Conservation (phyloP, 2,888 invertebrate genomes). For the Diarsia rubi region DNA sequence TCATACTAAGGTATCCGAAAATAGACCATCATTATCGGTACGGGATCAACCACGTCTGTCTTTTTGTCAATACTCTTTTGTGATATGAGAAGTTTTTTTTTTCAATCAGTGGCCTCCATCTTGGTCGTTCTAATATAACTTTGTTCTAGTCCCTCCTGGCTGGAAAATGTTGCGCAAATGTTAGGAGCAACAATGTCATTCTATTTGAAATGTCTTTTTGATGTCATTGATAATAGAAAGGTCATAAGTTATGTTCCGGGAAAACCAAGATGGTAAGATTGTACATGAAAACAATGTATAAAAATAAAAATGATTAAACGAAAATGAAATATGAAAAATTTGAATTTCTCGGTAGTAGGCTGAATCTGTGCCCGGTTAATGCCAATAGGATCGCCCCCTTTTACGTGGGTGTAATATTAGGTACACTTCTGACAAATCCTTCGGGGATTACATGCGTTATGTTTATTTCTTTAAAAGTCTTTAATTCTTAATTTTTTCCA, state of each 20-base stretch:
- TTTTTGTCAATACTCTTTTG: constrained; percentile 78
- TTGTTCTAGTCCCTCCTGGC: constrained; percentile 59
- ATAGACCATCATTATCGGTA: constrained; percentile 79
- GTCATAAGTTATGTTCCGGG: constrained; percentile 16
- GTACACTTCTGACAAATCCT: no score
- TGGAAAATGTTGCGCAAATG: constrained; percentile 66
- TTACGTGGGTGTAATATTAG: no score
- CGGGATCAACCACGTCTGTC: constrained; percentile 75
- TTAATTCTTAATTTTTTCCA: no score
- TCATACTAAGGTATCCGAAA: constrained; percentile 76
- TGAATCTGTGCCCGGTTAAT: no score
- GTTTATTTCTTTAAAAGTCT: no score
- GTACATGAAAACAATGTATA: not conserved
- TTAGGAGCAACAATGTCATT: constrained; percentile 31
- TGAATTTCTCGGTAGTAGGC: no score
- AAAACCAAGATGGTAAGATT: not conserved
- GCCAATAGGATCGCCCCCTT: no score
- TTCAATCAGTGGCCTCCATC: constrained; percentile 83
- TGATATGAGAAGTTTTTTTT: constrained; percentile 65
- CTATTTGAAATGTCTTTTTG: constrained; percentile 48
- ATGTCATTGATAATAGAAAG: constrained; percentile 24
- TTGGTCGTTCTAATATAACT: constrained; percentile 72
- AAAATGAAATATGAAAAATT: no score
- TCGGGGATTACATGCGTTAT: no score
- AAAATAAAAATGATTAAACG: not conserved